Conservation (phyloP, 2,797 vertebrate species). For the Pachyuromys duprasi region DNA sequence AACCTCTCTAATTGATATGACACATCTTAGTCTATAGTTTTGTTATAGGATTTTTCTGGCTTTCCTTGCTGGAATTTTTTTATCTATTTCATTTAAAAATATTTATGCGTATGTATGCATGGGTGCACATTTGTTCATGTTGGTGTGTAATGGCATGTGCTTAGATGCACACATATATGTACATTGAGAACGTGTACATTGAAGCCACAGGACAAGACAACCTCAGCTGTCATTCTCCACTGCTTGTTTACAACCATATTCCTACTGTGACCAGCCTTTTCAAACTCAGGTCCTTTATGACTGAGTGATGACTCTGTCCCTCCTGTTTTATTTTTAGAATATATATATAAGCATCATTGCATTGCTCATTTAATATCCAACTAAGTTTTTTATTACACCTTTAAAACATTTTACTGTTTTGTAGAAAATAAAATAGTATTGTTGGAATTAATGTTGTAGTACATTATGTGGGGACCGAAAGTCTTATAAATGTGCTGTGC, state of each 20-base stretch:
- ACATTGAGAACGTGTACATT: background rate
- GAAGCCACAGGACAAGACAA: background rate
- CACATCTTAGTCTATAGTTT: background rate
- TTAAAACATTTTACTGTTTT: background rate
- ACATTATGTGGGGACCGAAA: background rate
- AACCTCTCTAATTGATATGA: background rate
- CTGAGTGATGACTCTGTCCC: background rate
- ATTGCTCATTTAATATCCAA: background rate
- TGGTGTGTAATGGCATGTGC: background rate
- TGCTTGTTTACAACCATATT: background rate
- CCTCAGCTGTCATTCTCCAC: background rate
- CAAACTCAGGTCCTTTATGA: background rate
- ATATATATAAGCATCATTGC: background rate
- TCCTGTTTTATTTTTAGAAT: background rate
- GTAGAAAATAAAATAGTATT: background rate
- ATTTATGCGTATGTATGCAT: background rate
- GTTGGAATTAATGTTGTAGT: background rate
- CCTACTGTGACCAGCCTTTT: background rate
- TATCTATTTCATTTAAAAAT: background rate
- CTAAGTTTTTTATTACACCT: background rate
- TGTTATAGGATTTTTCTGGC: background rate
- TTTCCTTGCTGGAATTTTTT: background rate
- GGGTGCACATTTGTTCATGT: background rate
- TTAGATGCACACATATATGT: background rate
- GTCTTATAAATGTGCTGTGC: background rate